Percentiles rank a stretch among this genome's conserved stretches.
These are phyloP conservation scores for Macrosteles quadrilineatus DNA, from an alignment of 1,140 invertebrate species.

Conservation along the genomic window DNA sequence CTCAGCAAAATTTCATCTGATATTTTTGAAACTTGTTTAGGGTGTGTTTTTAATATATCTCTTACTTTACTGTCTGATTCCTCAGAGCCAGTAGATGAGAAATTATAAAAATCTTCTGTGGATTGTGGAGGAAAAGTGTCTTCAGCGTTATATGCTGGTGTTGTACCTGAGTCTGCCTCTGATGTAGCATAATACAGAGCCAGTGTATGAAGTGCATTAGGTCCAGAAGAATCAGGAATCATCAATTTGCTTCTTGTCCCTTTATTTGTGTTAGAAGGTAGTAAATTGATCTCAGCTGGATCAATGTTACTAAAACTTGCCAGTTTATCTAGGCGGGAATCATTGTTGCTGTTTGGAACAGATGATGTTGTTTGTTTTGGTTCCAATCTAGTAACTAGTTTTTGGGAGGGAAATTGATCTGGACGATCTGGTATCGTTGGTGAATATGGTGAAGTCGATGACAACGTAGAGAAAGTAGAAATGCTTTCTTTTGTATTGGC, in stretches of 20 bases:
- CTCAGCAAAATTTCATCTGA: slow-evolving; percentile 35
- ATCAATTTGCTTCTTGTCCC: background rate
- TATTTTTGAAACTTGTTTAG: slow-evolving; percentile 15
- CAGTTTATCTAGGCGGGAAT: slow-evolving; percentile 4
- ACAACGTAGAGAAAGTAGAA: background rate
- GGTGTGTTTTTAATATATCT: background rate
- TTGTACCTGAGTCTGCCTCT: slow-evolving; percentile 23
- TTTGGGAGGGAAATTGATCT: background rate
- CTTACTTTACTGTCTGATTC: too few species aligned
- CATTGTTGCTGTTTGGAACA: background rate
- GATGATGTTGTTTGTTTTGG: background rate
- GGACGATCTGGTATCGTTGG: background rate
- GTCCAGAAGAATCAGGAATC: slow-evolving; percentile 58
- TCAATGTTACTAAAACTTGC: slow-evolving; percentile 15
- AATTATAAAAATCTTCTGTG: background rate
- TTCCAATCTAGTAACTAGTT: background rate
- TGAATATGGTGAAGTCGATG: background rate
- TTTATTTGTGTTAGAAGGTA: background rate
- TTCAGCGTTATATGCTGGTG: background rate
- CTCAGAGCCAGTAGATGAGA: too few species aligned
- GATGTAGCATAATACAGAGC: slow-evolving; percentile 75
- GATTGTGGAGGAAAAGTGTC: background rate
- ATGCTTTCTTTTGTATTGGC: background rate
- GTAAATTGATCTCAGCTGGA: slow-evolving; percentile 13
- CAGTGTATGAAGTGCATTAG: slow-evolving; percentile 72